phyloP scores from a whole-genome alignment of 2,797 vertebrate genomes.

The Cossypha caffra region DNA sequence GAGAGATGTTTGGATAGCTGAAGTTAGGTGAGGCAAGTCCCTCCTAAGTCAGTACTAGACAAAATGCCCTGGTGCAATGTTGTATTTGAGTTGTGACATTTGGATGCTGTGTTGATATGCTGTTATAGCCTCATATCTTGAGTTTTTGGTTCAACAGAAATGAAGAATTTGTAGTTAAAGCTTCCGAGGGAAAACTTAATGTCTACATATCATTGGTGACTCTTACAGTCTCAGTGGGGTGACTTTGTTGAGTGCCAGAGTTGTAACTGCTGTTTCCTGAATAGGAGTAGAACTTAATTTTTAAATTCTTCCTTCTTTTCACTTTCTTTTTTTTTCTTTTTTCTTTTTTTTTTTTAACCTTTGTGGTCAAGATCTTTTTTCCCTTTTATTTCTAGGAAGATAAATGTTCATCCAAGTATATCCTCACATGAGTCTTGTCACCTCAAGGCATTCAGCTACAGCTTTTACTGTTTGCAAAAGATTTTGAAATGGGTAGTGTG shows the following conservation, averaged over 20 bases:
- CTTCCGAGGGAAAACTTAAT: background rate
- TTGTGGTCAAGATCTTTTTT: background rate
- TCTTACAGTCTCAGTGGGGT: background rate
- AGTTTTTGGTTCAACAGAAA: background rate
- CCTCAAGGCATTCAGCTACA: background rate
- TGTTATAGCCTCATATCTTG: background rate
- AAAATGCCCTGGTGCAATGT: background rate
- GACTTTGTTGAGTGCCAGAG: background rate
- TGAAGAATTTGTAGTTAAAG: background rate
- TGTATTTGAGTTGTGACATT: background rate
- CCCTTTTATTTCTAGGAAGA: background rate
- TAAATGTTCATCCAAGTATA: background rate
- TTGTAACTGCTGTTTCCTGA: background rate
- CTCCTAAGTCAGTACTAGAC: background rate
- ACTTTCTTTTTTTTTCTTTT: too few relatives aligned
- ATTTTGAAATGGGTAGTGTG: background rate
- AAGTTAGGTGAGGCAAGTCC: background rate
- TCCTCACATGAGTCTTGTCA: background rate
- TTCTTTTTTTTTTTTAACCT: background rate
- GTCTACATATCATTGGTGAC: background rate
- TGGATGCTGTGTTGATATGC: background rate
- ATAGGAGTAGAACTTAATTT: background rate
- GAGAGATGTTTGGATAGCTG: background rate
- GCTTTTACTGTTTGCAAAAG: background rate
- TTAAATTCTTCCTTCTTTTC: background rate